phyloP scores from a whole-genome alignment of 2,113 vertebrate genomes.

The Pelecanoides urinatrix region DNA sequence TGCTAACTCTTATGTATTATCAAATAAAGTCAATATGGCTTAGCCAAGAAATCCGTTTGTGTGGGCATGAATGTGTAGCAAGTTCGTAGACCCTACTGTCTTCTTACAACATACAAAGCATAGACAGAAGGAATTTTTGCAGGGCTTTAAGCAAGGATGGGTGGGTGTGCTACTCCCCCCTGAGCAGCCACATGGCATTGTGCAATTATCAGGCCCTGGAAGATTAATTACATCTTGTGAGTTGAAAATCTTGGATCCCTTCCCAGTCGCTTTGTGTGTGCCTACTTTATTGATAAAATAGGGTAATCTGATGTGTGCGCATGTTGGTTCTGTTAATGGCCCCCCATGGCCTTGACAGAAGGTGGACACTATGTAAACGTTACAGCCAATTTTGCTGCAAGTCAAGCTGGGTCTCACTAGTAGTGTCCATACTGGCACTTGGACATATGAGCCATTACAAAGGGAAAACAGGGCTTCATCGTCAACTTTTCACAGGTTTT shows the following conservation, averaged over 20 bases:
- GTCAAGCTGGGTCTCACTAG: not conserved
- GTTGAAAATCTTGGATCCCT: not conserved
- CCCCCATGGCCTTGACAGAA: not conserved
- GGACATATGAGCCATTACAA: not conserved
- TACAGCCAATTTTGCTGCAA: not conserved
- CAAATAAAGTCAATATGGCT: not conserved
- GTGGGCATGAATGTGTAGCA: not conserved
- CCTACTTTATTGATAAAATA: constrained; percentile 9
- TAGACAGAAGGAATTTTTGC: not conserved
- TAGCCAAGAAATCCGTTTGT: not conserved
- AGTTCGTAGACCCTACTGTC: not conserved
- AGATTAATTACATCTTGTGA: not conserved
- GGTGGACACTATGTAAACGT: not conserved
- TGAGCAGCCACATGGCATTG: not conserved
- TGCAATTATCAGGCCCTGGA: not conserved
- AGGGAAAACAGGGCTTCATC: not conserved
- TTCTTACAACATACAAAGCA: not conserved
- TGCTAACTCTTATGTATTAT: not conserved
- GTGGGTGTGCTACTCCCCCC: not conserved
- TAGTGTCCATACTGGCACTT: not conserved
- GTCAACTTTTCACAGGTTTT: not conserved
- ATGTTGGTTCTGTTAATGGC: not conserved
- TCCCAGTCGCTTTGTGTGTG: not conserved
- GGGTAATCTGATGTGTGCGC: not conserved
- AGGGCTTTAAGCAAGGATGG: not conserved